Evolutionary conservation across 2,113 vertebrate genomes (phyloP).

Genomic region (Addax nasomaculatus): DNA sequence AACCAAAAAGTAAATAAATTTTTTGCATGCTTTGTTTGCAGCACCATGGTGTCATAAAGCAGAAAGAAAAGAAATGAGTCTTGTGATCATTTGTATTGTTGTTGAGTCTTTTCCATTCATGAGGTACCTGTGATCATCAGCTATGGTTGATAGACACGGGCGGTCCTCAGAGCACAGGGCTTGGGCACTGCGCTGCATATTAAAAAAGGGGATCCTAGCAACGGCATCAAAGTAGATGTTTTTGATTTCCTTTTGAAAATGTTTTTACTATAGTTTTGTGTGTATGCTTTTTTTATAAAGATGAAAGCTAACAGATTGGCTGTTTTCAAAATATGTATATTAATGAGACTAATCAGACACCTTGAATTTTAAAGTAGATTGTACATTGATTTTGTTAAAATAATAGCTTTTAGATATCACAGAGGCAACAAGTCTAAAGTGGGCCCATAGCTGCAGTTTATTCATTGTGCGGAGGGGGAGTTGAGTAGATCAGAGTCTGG

Average conservation of each 20-base stretch:
- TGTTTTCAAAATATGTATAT: constrained; percentile 11
- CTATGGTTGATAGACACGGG: constrained; percentile 42
- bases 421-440: not conserved
- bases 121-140: constrained; percentile 57
- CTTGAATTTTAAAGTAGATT: not conserved
- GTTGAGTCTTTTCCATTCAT: constrained; percentile 48
- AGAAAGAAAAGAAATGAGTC: constrained; percentile 57
- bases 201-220: constrained; percentile 50
- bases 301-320: constrained; percentile 26
- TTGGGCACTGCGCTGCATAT: not conserved
- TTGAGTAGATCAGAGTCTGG: not conserved
- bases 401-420: not conserved
- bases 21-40: constrained; percentile 32
- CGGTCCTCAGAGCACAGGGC: not conserved
- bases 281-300: not conserved
- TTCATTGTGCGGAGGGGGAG: not conserved
- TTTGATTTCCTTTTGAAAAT: constrained; percentile 18
- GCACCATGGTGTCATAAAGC: constrained; percentile 28
- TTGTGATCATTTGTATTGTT: constrained; percentile 59
- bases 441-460: not conserved
- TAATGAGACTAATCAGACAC: not conserved
- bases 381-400: constrained; percentile 23
- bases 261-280: not conserved
- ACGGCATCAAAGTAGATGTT: constrained; percentile 22
- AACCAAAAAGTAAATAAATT: constrained; percentile 59